Evolutionary conservation across 2,797 vertebrate species (phyloP).

Genomic region (Mormyrus hasselquistii): DNA sequence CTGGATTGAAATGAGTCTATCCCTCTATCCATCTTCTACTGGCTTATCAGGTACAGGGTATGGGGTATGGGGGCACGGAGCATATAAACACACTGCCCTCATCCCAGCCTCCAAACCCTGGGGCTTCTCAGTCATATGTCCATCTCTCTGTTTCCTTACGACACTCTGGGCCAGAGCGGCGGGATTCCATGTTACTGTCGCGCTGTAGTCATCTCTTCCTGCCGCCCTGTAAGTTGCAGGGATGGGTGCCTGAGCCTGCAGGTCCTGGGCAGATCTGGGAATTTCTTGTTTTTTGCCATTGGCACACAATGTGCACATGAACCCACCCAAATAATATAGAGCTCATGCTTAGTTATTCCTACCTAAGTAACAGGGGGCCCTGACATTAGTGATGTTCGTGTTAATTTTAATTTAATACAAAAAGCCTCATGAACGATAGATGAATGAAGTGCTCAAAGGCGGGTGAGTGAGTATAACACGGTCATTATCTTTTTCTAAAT

Average conservation of each 20-base stretch:
- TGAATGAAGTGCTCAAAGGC: not conserved
- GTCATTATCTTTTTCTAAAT: not conserved
- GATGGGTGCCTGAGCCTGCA: constrained; percentile 16
- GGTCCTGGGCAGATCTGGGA: not conserved
- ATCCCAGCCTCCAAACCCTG: not conserved
- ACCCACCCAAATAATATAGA: not conserved
- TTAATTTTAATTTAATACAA: not conserved
- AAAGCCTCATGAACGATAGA: not conserved
- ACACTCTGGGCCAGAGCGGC: not conserved
- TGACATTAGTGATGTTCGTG: not conserved
- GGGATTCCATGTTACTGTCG: not conserved
- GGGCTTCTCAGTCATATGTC: not conserved
- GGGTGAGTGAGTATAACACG: not conserved
- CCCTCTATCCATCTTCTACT: not conserved
- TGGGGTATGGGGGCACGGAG: not conserved
- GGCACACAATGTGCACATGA: not conserved
- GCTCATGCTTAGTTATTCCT: not conserved
- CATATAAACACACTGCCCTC: not conserved
- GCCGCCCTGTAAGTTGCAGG: constrained; percentile 29
- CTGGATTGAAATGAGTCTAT: not conserved
- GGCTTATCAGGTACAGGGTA: not conserved
- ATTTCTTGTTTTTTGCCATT: not conserved
- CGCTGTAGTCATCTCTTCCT: constrained; percentile 23
- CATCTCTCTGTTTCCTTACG: not conserved
- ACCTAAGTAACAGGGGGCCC: not conserved